Conservation (phyloP, 2,888 invertebrate genomes). For the Acrobasis consociella region DNA sequence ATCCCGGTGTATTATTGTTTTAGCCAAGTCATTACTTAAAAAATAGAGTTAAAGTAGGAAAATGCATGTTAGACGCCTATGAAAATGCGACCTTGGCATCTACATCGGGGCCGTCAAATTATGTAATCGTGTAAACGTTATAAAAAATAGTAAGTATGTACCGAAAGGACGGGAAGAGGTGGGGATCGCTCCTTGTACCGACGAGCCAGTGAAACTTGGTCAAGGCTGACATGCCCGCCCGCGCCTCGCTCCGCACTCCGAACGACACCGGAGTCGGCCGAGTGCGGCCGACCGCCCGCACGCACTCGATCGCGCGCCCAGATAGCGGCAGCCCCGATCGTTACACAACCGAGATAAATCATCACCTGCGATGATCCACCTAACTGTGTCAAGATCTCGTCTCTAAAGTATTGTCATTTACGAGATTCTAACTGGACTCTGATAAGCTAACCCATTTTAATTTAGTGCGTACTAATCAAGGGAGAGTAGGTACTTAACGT, state of each 20-base stretch:
- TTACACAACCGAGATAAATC: constrained; percentile 78
- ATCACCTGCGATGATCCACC: constrained; percentile 68
- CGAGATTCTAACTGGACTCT: constrained; percentile 36
- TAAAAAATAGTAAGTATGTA: constrained; percentile 58
- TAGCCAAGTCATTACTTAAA: constrained; percentile 29
- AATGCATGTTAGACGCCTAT: constrained; percentile 10
- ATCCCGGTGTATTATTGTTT: constrained; percentile 5
- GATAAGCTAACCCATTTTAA: neutral
- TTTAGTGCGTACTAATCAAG: constrained; percentile 3
- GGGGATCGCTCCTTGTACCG: constrained; percentile 79
- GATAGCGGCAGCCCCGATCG: constrained; percentile 63
- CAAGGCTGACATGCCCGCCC: constrained; percentile 71
- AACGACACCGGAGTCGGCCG: constrained; percentile 59
- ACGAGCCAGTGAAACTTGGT: constrained; percentile 81
- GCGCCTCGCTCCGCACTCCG: constrained; percentile 50
- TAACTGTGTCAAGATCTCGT: constrained; percentile 77
- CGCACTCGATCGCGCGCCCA: constrained; percentile 66
- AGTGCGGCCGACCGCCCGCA: constrained; percentile 60
- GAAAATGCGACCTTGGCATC: constrained; percentile 58
- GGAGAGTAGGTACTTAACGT: constrained; percentile 18
- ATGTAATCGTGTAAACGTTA: constrained; percentile 75
- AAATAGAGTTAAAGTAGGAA: neutral
- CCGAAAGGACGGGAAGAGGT: constrained; percentile 79
- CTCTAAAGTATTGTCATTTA: constrained; percentile 30
- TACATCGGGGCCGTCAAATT: constrained; percentile 59